phyloP scores from a whole-genome alignment of 92 coral and sea anemone species.

The Anthopleura xanthogrammica region DNA sequence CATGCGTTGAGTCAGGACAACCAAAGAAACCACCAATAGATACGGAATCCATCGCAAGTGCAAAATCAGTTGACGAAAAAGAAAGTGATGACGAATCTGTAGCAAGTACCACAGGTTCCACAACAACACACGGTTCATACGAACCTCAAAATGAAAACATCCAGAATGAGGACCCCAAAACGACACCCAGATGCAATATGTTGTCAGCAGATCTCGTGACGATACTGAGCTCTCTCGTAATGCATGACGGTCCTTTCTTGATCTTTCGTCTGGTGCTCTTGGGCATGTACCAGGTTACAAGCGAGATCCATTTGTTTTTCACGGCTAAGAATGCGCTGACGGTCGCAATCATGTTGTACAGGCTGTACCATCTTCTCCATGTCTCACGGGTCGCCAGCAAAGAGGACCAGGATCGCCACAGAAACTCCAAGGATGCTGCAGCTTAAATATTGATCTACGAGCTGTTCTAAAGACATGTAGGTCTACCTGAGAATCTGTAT shows the following conservation, averaged over 20 bases:
- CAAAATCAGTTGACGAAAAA: background rate
- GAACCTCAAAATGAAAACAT: no score
- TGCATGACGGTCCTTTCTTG: constrained; percentile 66
- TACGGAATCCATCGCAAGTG: background rate
- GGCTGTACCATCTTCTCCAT: constrained; percentile 33
- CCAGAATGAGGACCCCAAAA: background rate
- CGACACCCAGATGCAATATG: background rate
- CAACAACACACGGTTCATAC: background rate
- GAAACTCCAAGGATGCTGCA: background rate
- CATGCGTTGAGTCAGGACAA: background rate
- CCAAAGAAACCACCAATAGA: background rate
- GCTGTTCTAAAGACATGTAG: no score
- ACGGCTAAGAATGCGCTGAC: constrained; percentile 57
- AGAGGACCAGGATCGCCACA: background rate
- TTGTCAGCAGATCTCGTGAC: constrained; percentile 34
- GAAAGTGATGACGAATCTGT: background rate
- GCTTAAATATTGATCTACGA: background rate
- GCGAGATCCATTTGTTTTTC: constrained; percentile 58
- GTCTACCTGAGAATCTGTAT: background rate
- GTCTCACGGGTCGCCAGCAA: background rate
- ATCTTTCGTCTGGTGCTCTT: constrained; percentile 41
- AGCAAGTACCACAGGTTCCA: background rate
- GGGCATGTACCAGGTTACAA: constrained; percentile 30
- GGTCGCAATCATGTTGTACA: constrained; percentile 37
- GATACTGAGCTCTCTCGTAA: constrained; percentile 42